Evolutionary conservation across 2,797 vertebrate genomes (phyloP), one percentile per base, ranked within the genome.

Genomic region (Neopelma chrysocephalum): DNA sequence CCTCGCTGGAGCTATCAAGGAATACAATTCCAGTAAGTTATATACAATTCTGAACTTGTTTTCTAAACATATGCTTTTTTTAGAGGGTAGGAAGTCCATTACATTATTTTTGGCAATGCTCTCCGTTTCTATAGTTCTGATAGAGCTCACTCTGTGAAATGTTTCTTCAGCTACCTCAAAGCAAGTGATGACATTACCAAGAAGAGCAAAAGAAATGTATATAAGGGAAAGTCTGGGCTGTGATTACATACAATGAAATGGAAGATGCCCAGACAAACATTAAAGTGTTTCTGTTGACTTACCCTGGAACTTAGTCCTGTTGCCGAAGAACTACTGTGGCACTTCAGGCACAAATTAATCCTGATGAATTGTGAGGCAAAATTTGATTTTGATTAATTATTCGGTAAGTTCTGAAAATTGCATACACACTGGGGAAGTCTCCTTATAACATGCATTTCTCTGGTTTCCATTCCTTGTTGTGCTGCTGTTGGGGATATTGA

Each of bases 401-500:
- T 85, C 27, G 31, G 10, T 83, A 72, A 76, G 72, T 51, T 71
- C n/a, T 75, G 32, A 93, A 71, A 75, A 77, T 36, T 54, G 16
- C 83, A 34, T 62, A 45, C 40, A 12, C 1, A 2, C 47, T 2
- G 47, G 65, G 70, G 38, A 91, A 45, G 51, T 81, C 31, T 88
- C 56, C 40, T 45, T 10, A 0, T 23, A 82, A 42, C 2, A 2
- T 25, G 15, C 15, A 36, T 82, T 88, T 86, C 32, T 90, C 79
- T 43, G 48, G 26, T 91, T 95, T 88, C 79, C 70, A n/a, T 83
- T 83, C 65, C 47, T 89, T 56, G 43, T 83, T 0, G 0, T 56
- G 70, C 77, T 91, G 87, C 69, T 84, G 45, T 62, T 45, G 48
- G 78, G 65, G 29, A 91, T 93, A 91, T 93, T 84, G 92, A 89